A percentile compares a stretch with the other conserved stretches of the same genome.
Conservation (phyloP, 2,113 vertebrate species). For the human (Homo sapiens) region GRCh38 chr7:99121001-99121500, state of each 20-base stretch:
- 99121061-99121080: neutral
- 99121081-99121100: neutral
- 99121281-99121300: neutral
- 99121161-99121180: neutral
- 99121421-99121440: constrained; percentile 40
- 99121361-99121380: constrained; percentile 42
- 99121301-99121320: constrained; percentile 22
- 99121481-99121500: constrained; percentile 46
- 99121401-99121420: neutral
- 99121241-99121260: neutral
- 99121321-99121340: constrained; percentile 54
- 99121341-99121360: constrained; percentile 23
- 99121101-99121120: constrained; percentile 4
- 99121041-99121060: neutral
- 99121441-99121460: constrained; percentile 40
- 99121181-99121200: neutral
- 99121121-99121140: neutral
- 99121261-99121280: neutral
- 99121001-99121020: neutral
- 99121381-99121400: constrained; percentile 33
- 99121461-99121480: constrained; percentile 62
- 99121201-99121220: neutral
- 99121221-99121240: neutral
- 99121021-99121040: neutral
- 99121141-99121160: neutral